phyloP scores from a whole-genome alignment of 2,113 vertebrate species.

The Nematolebias whitei region DNA sequence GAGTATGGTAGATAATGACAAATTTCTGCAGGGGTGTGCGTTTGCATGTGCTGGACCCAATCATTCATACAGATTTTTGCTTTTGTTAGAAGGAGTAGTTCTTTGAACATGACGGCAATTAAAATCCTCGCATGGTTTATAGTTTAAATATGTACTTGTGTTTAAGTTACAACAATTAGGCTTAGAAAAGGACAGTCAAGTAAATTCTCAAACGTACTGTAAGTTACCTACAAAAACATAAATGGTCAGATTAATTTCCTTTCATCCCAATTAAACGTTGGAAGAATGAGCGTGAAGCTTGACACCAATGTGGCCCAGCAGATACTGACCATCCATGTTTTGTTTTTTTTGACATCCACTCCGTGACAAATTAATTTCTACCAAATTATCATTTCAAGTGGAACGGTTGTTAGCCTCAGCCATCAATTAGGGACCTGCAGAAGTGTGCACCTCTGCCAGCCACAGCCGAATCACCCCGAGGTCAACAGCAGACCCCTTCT shows the following conservation, averaged over 20 bases:
- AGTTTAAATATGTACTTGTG: conserved; percentile 10
- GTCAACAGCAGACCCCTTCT: background rate
- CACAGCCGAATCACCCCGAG: conserved; percentile 1
- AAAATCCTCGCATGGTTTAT: conserved; percentile 8
- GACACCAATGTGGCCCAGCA: conserved; percentile 21
- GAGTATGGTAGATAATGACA: conserved; percentile 68
- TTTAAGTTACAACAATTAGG: conserved; percentile 8
- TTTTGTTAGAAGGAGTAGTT: conserved; percentile 23
- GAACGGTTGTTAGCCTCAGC: conserved; percentile 64
- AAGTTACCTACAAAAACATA: conserved; percentile 24
- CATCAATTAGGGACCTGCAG: conserved; percentile 78
- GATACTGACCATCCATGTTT: conserved; percentile 52
- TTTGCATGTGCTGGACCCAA: conserved; percentile 20
- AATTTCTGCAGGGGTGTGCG: conserved; percentile 70
- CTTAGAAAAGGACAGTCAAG: background rate
- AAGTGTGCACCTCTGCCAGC: conserved; percentile 33
- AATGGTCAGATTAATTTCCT: conserved; percentile 27
- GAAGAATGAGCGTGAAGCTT: conserved; percentile 51
- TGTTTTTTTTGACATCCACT: conserved; percentile 62
- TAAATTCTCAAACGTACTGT: background rate
- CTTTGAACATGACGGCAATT: conserved; percentile 32
- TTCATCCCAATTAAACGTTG: conserved; percentile 23
- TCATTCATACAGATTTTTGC: conserved; percentile 24
- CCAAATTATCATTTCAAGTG: conserved; percentile 69
- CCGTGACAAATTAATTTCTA: conserved; percentile 73